phyloP scores from a whole-genome alignment of 2,888 invertebrate species.

The Malthinus flaveolus region DNA sequence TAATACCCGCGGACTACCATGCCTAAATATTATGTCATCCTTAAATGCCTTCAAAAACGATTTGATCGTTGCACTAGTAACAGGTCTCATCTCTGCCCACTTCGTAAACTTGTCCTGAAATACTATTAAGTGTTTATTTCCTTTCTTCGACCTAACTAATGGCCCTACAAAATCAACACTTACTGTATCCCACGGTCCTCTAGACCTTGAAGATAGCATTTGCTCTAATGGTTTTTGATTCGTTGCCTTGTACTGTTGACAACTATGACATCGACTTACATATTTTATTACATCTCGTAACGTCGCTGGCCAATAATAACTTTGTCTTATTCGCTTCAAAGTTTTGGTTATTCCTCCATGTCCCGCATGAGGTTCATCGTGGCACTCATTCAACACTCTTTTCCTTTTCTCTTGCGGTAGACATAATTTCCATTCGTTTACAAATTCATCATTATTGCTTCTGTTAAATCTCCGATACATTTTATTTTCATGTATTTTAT shows the following conservation, averaged over 20 bases:
- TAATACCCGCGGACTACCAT: too few relatives aligned
- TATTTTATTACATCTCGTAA: constrained; percentile 33
- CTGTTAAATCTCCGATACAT: too few relatives aligned
- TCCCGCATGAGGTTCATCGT: background rate
- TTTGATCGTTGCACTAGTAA: too few relatives aligned
- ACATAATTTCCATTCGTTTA: too few relatives aligned
- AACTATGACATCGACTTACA: constrained; percentile 34
- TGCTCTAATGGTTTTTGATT: constrained; percentile 29
- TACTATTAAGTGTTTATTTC: constrained; percentile 35
- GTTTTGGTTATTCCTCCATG: background rate
- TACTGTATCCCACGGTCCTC: constrained; percentile 37
- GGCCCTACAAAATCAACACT: constrained; percentile 42
- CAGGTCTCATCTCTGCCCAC: too few relatives aligned
- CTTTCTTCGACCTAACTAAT: constrained; percentile 36
- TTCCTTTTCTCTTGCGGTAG: too few relatives aligned
- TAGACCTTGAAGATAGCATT: constrained; percentile 26
- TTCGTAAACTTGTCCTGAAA: too few relatives aligned
- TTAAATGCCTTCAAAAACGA: too few relatives aligned
- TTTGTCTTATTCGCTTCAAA: background rate
- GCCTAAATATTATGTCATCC: too few relatives aligned
- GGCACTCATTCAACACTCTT: background rate
- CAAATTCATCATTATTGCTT: too few relatives aligned
- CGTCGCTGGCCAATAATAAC: constrained; percentile 25
- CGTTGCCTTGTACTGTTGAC: too few relatives aligned
- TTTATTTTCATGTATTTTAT: too few relatives aligned